A percentile compares a stretch with the other conserved stretches of the same genome.
Evolutionary conservation across 2,888 invertebrate species (phyloP).

Genomic region (Phengaris arion): DNA sequence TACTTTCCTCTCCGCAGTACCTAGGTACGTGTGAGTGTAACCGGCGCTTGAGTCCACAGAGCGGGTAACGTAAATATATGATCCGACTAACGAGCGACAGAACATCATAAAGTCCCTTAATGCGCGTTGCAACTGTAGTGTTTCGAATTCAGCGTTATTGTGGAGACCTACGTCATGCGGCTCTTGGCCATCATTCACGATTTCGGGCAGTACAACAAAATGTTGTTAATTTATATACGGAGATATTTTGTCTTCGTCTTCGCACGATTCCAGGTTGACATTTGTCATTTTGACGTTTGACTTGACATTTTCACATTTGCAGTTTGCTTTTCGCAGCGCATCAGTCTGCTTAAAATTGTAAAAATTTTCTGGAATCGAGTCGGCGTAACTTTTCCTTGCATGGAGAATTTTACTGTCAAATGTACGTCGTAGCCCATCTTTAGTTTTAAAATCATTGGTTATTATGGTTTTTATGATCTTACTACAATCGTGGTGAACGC

Average conservation of each 20-base stretch:
- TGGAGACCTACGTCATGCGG: neutral
- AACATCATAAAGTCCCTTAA: constrained; percentile 14
- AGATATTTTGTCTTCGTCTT: neutral
- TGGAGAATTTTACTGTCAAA: no score
- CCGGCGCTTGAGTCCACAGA: neutral
- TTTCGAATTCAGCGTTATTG: neutral
- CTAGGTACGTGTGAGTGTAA: neutral
- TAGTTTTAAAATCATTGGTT: no score
- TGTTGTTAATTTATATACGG: neutral
- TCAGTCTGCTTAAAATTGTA: no score
- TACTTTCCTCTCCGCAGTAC: neutral
- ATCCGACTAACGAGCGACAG: constrained; percentile 4
- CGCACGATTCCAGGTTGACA: no score
- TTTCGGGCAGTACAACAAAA: neutral
- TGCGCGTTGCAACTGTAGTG: constrained; percentile 22
- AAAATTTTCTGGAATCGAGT: no score
- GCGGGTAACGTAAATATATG: neutral
- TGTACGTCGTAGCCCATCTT: no score
- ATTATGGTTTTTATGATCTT: no score
- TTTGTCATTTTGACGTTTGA: no score
- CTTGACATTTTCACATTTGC: no score
- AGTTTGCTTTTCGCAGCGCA: no score
- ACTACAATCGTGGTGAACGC: no score
- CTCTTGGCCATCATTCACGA: neutral
- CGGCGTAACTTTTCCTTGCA: no score